Conservation (phyloP, 2,888 invertebrate genomes). For the Aricia artaxerxes region DNA sequence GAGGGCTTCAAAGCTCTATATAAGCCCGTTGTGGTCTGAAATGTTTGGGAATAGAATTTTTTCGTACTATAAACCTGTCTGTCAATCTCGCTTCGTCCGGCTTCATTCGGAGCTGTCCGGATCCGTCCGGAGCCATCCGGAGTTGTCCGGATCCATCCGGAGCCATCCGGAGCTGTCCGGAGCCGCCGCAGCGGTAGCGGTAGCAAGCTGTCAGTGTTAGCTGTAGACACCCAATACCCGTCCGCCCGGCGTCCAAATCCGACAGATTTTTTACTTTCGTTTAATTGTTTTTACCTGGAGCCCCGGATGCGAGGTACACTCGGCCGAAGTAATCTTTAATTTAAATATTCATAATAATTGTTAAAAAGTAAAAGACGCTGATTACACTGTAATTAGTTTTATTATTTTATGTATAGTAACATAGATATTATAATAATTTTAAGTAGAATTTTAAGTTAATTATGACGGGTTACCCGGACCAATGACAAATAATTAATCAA, state of each 20-base stretch:
- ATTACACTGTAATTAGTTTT: too few relatives aligned
- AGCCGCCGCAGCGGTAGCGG: neutral
- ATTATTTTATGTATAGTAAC: too few relatives aligned
- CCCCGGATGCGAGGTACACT: constrained; percentile 1
- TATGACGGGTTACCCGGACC: too few relatives aligned
- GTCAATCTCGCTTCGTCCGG: neutral
- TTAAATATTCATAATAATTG: too few relatives aligned
- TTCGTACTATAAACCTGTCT: neutral
- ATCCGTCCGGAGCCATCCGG: too few relatives aligned
- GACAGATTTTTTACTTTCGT: constrained; percentile 15
- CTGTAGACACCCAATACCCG: constrained; percentile 7
- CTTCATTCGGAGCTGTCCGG: too few relatives aligned
- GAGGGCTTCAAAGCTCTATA: neutral
- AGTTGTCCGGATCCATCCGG: too few relatives aligned
- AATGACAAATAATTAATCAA: too few relatives aligned
- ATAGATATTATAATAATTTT: too few relatives aligned
- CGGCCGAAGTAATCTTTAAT: neutral
- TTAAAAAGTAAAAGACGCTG: too few relatives aligned
- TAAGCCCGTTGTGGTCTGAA: neutral
- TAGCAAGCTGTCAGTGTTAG: neutral
- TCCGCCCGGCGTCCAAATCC: neutral
- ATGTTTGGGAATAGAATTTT: neutral
- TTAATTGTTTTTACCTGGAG: neutral
- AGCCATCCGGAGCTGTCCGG: neutral
- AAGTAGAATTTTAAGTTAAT: too few relatives aligned